Percentiles rank a stretch among this genome's conserved stretches.
These are phyloP conservation scores for Tyto alba DNA, from an alignment of 2,113 vertebrate genomes.

Conservation along the genomic window DNA sequence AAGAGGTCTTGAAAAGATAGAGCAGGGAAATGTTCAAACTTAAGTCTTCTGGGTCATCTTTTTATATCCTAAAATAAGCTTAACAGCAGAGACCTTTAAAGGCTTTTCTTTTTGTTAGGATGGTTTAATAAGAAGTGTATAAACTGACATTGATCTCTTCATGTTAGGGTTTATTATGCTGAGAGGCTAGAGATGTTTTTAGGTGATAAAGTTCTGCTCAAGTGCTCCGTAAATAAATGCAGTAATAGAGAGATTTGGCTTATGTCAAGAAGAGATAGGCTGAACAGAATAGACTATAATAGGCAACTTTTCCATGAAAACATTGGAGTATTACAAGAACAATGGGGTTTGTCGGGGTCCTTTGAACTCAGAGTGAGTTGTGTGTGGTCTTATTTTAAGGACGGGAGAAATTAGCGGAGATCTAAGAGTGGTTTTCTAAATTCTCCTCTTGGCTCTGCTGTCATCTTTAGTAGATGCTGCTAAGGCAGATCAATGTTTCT, in stretches of 20 bases:
- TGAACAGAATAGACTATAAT: not conserved
- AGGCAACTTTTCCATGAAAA: not conserved
- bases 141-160: conserved; percentile 7
- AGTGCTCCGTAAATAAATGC: conserved; percentile 8
- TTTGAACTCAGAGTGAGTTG: not conserved
- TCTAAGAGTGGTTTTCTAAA: not conserved
- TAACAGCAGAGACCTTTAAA: not conserved
- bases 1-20: not conserved
- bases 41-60: not conserved
- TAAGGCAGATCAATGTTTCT: conserved; percentile 39
- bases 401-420: not conserved
- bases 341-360: not conserved
- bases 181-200: not conserved
- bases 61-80: conserved; percentile 20
- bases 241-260: conserved; percentile 3
- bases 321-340: not conserved
- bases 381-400: not conserved
- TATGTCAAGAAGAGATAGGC: not conserved
- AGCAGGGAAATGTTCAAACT: not conserved
- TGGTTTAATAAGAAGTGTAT: conserved; percentile 19
- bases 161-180: not conserved
- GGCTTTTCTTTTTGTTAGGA: not conserved
- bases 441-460: not conserved
- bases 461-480: conserved; percentile 23
- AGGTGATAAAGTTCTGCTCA: conserved; percentile 10